A percentile compares a stretch with the other conserved stretches of the same genome.
Conservation (phyloP, 1,140 invertebrate species). For the Heliconius himera region DNA sequence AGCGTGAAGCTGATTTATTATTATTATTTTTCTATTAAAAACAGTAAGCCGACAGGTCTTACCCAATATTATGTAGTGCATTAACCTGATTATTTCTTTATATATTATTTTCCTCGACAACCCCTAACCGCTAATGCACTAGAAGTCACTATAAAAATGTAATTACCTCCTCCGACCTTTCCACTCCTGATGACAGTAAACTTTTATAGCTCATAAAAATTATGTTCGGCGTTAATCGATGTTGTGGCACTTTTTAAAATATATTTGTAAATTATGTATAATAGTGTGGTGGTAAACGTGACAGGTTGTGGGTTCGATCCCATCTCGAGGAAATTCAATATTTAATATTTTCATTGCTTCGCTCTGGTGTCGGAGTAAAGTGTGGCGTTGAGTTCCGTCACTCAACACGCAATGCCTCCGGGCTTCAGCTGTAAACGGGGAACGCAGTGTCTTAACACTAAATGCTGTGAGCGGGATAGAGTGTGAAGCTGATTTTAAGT, state of each 20-base stretch:
- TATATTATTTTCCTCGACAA: slow-evolving; percentile 14
- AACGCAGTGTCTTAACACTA: no score
- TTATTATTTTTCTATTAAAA: background rate
- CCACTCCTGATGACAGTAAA: slow-evolving; percentile 50
- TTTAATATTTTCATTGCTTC: background rate
- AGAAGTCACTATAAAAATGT: slow-evolving; percentile 47
- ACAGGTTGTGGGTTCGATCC: background rate
- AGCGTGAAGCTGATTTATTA: no score
- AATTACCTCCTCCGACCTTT: slow-evolving; percentile 42
- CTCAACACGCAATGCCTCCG: no score
- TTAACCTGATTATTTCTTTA: background rate
- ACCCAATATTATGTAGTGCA: background rate
- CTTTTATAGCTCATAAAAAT: slow-evolving; percentile 55
- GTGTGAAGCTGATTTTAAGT: no score
- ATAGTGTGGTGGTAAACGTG: background rate
- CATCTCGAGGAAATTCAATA: no score
- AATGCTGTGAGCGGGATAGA: no score
- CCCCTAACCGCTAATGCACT: slow-evolving; percentile 42
- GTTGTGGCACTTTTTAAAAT: background rate
- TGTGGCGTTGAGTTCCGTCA: no score
- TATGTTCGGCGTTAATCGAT: slow-evolving; percentile 35
- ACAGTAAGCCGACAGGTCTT: background rate
- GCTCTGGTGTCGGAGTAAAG: no score
- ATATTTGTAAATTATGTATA: background rate
- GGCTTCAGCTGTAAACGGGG: no score